Evolutionary conservation across 92 coral and sea anemone genomes (phyloP).

Genomic region (Micromussa lordhowensis): DNA sequence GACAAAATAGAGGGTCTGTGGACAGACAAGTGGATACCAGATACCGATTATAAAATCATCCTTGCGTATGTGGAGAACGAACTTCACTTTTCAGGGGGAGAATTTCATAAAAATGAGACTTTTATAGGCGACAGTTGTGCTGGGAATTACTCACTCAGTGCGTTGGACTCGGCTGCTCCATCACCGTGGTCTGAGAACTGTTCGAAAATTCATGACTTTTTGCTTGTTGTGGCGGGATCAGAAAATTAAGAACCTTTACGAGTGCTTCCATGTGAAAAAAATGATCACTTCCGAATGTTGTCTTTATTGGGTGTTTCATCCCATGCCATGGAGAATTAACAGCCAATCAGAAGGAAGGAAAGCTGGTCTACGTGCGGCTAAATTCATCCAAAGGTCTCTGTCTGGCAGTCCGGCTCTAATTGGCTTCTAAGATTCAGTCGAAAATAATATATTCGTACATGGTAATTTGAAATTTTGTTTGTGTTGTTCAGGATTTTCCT

Average conservation of each 20-base stretch:
- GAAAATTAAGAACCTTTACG: conserved; percentile 7
- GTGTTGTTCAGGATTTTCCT: conserved; percentile 74
- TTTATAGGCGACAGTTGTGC: conserved; percentile 5
- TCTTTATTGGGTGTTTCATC: too few species aligned
- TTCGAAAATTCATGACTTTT: not conserved
- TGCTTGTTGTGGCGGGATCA: conserved; percentile 5
- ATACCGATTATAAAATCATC: too few species aligned
- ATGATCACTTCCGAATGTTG: too few species aligned
- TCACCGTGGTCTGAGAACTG: not conserved
- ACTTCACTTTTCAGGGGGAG: not conserved
- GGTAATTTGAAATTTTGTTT: not conserved
- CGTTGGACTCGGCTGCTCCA: not conserved
- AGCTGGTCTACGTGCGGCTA: conserved; percentile 8
- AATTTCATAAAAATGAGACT: conserved; percentile 4
- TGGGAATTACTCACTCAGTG: not conserved
- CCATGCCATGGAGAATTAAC: too few species aligned
- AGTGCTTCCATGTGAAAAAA: conserved; percentile 11
- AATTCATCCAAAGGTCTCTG: not conserved
- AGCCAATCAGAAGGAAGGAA: not conserved
- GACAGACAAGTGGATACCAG: not conserved
- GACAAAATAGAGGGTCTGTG: too few species aligned
- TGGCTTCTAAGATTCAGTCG: too few species aligned
- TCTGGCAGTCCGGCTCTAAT: conserved; percentile 5
- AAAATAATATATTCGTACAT: too few species aligned
- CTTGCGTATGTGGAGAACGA: too few species aligned